These are phyloP conservation scores for Lepidocyrtoides sp. DNA, from an alignment of 2,888 invertebrate species.

Conservation along the genomic window DNA sequence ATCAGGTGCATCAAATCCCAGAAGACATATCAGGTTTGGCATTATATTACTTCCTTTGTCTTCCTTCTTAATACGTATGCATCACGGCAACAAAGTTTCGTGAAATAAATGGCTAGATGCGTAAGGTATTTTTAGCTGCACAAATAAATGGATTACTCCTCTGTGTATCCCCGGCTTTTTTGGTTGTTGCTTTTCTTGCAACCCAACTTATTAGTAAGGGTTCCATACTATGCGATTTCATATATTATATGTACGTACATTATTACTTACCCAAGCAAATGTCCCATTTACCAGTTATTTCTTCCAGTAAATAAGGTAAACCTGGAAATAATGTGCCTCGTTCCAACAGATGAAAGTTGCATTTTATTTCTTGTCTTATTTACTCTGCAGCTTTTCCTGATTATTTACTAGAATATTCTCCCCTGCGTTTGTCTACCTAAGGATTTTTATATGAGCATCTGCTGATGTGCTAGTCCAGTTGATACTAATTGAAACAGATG, in stretches of 20 bases:
- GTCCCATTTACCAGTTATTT: not conserved
- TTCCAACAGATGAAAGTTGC: conserved; percentile 6
- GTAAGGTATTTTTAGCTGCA: not conserved
- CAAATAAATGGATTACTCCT: conserved; percentile 30
- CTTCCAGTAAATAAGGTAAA: not conserved
- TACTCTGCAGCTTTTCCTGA: conserved; percentile 9
- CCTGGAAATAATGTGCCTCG: not conserved
- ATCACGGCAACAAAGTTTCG: not conserved
- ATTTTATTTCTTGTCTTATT: conserved; percentile 52
- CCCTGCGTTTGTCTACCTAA: not conserved
- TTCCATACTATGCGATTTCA: too few relatives aligned
- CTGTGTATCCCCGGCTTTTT: not conserved
- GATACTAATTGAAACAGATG: conserved; percentile 59
- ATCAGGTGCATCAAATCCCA: conserved; percentile 77
- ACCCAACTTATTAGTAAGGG: conserved; percentile 34
- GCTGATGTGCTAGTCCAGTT: conserved; percentile 7
- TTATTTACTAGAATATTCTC: conserved; percentile 28
- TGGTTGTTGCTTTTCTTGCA: not conserved
- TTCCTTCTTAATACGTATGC: conserved; percentile 23
- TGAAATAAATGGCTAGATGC: not conserved
- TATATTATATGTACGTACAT: too few relatives aligned
- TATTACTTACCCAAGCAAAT: not conserved
- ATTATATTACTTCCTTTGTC: conserved; percentile 59
- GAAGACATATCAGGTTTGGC: conserved; percentile 82
- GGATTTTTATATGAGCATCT: conserved; percentile 22